Evolutionary conservation across 1,140 invertebrate species (phyloP), one percentile per base, ranked within the genome.

Genomic region (Drosophila pectinifera): DNA sequence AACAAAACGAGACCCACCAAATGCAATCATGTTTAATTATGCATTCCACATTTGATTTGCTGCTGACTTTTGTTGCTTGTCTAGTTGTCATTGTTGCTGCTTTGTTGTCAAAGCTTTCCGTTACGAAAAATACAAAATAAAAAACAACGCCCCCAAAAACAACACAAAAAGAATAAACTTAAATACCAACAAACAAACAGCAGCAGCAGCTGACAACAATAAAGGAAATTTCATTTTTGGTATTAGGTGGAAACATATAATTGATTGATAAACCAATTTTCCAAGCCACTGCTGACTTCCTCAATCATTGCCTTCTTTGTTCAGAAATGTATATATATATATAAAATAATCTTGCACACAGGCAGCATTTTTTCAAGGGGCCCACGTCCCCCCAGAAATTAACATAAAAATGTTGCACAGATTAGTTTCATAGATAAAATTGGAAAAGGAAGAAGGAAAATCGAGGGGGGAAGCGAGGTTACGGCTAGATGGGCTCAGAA

Each of bases 21-120:
- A 79, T 84, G 77, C 77, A 86, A 75, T 86, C 82, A 72, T 75
- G 74, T 81, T 86, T 85, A 86, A 86, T 86, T 86, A 86, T 86
- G 69, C 83, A 86, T 86, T 81, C 78, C 74, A 78, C 78, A 78
- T 64, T 78, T 72, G 49, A 81, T 81, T 75, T 70, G 64, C 72
- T 61, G 36, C 36, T 36, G 22, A 41, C 18, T 49, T 36, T 42
- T 49, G 34, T 24, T 64, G n/a, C 18, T 49, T 58, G 16, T 54
- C 26, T 22, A 34, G 4, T 34, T 41, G 51, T 70, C 31, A 22
- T 20, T 62, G 38, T 46, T 39, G 22, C 31, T 54, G 41, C n/a
- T 36, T 51, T 31, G 16, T 67, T 51, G 16, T 49, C 48, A 49
- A 69, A 63, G 46, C 39, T 61, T 57, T 72, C 59, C 45, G 72